These are phyloP conservation scores for Phrynosoma blainvillii DNA, from an alignment of 2,113 vertebrate genomes.

Conservation along the genomic window DNA sequence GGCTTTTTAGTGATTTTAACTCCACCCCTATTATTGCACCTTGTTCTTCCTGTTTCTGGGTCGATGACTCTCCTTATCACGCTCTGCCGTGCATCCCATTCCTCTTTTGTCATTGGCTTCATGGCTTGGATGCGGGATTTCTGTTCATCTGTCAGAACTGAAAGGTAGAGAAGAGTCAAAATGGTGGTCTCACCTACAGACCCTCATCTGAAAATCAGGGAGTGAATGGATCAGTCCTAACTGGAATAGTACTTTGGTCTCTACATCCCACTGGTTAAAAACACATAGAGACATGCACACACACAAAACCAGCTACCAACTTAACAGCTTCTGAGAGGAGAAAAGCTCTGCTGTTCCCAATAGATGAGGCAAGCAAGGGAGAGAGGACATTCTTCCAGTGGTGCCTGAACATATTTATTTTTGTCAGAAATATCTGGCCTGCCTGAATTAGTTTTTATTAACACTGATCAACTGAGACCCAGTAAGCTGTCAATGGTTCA, in stretches of 20 bases:
- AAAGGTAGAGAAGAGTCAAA: constrained; percentile 32
- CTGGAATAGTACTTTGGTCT: too few species aligned
- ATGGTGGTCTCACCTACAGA: accelerated
- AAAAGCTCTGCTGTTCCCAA: background rate
- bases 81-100: constrained; percentile 93
- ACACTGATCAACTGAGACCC: too few species aligned
- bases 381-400: background rate
- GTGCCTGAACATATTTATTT: background rate
- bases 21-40: constrained; percentile 69
- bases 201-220: too few species aligned
- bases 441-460: too few species aligned
- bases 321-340: background rate
- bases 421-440: too few species aligned
- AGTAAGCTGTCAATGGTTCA: too few species aligned
- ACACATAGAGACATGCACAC: too few species aligned
- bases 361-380: accelerated
- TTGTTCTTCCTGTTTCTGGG: constrained; percentile 90
- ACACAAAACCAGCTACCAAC: too few species aligned
- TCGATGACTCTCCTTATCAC: constrained; percentile 91
- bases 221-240: too few species aligned
- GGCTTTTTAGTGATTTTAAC: accelerated
- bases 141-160: constrained; percentile 94
- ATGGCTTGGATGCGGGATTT: constrained; percentile 92
- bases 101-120: constrained; percentile 95
- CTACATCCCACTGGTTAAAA: background rate